Conservation (phyloP, 2,797 vertebrate species). For the Hemitrygon akajei region DNA sequence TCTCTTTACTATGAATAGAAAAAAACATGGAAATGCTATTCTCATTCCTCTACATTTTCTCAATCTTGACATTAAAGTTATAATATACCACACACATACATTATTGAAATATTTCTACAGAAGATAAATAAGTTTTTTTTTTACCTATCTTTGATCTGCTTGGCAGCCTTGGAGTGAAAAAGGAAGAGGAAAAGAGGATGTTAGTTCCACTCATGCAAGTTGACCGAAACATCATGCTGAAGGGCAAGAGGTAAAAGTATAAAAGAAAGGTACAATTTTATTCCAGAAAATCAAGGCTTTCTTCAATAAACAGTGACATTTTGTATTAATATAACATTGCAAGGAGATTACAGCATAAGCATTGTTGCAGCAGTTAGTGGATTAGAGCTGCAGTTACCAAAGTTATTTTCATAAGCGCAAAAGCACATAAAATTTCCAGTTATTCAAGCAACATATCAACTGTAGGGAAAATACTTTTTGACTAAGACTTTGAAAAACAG, state of each 20-base stretch:
- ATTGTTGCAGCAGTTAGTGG: slow-evolving; percentile 9
- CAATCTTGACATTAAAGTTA: neutral
- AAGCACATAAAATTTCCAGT: slow-evolving; percentile 7
- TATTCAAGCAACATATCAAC: slow-evolving; percentile 14
- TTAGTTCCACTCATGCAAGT: slow-evolving; percentile 37
- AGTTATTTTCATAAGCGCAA: neutral
- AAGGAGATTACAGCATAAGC: neutral
- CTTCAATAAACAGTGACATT: neutral
- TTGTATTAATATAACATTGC: slow-evolving; percentile 4
- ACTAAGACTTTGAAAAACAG: neutral
- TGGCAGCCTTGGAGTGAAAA: slow-evolving; percentile 74
- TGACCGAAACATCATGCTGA: slow-evolving; percentile 38
- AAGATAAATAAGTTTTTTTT: slow-evolving; percentile 48
- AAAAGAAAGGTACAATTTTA: slow-evolving; percentile 18
- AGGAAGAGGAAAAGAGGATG: slow-evolving; percentile 59
- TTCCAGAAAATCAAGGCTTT: slow-evolving; percentile 8
- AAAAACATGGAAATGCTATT: neutral
- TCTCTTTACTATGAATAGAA: neutral
- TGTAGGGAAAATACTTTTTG: neutral
- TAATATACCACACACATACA: neutral
- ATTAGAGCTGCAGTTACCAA: slow-evolving; percentile 11
- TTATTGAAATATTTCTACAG: neutral
- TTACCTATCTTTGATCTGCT: slow-evolving; percentile 93
- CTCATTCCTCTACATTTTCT: neutral
- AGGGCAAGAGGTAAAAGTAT: slow-evolving; percentile 29